These are phyloP conservation scores for Lytechinus pictus DNA, from an alignment of 35 echinoderm and acorn worm genomes.

Conservation along the genomic window DNA sequence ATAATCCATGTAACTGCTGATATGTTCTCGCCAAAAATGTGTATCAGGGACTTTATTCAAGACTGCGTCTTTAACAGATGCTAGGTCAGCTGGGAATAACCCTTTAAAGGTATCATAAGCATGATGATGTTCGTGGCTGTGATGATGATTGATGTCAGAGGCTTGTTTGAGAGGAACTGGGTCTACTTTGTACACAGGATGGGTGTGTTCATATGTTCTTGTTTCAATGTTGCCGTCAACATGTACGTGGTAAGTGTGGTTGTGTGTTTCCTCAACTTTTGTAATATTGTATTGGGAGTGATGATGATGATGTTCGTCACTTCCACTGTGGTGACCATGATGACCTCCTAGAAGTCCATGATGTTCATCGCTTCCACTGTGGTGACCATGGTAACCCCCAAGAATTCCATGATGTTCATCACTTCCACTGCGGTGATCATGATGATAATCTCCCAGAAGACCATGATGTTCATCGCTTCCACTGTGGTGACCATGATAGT, in stretches of 20 bases:
- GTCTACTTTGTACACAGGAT: constrained; percentile 30
- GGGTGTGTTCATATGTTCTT: background rate
- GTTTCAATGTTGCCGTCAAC: background rate
- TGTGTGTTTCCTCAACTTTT: background rate
- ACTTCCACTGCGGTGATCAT: background rate
- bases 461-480: background rate
- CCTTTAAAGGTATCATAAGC: background rate
- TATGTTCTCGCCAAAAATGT: background rate
- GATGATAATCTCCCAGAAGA: background rate
- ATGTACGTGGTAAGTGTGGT: constrained; percentile 13
- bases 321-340: constrained; percentile 29
- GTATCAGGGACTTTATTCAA: background rate
- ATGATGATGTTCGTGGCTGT: constrained; percentile 24
- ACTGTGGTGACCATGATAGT: background rate
- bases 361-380: background rate
- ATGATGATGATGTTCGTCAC: constrained; percentile 35
- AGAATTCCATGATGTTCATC: background rate
- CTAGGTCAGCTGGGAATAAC: background rate
- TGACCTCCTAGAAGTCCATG: background rate
- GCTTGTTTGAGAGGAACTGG: background rate
- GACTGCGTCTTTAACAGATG: background rate
- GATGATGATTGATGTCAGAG: background rate
- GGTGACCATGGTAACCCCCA: background rate
- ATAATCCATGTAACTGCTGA: background rate
- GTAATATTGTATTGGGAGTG: background rate